These are phyloP conservation scores for Poecilobothrus nobilitatus DNA, from an alignment of 2,888 invertebrate genomes.

Conservation along the genomic window DNA sequence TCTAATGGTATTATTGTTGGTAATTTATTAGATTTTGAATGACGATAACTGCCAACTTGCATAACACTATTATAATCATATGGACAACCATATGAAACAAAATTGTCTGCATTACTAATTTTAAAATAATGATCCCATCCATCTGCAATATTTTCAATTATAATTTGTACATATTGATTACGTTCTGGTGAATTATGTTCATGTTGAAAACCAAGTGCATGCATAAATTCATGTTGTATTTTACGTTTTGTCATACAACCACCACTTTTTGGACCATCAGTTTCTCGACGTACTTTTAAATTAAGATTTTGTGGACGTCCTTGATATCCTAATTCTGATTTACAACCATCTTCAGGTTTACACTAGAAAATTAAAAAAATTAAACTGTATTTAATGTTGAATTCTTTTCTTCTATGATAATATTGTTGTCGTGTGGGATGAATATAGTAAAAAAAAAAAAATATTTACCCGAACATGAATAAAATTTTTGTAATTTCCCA, in stretches of 20 bases:
- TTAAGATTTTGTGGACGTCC: not conserved
- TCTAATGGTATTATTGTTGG: slow-evolving; percentile 54
- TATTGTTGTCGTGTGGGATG: too few relatives aligned
- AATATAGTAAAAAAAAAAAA: too few relatives aligned
- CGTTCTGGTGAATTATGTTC: slow-evolving; percentile 63
- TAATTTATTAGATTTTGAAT: slow-evolving; percentile 54
- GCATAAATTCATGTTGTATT: slow-evolving; percentile 58
- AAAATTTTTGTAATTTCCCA: not conserved
- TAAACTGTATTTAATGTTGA: not conserved
- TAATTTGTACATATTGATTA: slow-evolving; percentile 56
- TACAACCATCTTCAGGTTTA: not conserved
- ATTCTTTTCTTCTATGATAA: too few relatives aligned
- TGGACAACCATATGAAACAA: slow-evolving; percentile 53
- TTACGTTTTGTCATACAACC: not conserved
- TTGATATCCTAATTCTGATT: not conserved
- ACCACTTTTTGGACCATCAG: not conserved
- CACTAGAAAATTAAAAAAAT: not conserved
- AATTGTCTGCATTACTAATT: slow-evolving; percentile 49
- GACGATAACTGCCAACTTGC: slow-evolving; percentile 69
- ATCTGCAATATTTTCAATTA: slow-evolving; percentile 30
- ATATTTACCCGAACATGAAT: too few relatives aligned
- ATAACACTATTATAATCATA: slow-evolving; percentile 71
- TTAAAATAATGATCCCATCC: slow-evolving; percentile 60
- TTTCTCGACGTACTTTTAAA: not conserved
- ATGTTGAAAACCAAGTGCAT: slow-evolving; percentile 66